These are phyloP conservation scores for Suncus etruscus DNA, from an alignment of 2,113 vertebrate genomes.

Conservation along the genomic window DNA sequence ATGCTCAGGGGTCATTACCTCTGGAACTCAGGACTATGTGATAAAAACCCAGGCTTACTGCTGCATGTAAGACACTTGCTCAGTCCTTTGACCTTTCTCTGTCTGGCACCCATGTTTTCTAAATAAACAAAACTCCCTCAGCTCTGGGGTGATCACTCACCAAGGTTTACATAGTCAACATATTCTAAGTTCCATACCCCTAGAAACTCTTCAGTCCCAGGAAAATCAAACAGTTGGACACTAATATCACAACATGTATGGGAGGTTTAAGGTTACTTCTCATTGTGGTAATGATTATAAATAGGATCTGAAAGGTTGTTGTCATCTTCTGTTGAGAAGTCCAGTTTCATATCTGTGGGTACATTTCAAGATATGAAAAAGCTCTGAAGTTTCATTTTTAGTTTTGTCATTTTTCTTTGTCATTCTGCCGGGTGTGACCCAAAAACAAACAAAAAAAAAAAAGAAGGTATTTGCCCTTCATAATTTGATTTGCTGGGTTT, in stretches of 20 bases:
- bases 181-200: neutral
- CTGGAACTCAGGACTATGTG: too few species aligned
- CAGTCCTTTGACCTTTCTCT: too few species aligned
- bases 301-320: neutral
- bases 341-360: neutral
- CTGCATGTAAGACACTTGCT: too few species aligned
- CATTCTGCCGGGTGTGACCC: too few species aligned
- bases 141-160: neutral
- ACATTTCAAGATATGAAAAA: neutral
- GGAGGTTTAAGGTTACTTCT: constrained; percentile 21
- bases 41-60: too few species aligned
- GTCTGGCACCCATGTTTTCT: neutral
- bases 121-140: neutral
- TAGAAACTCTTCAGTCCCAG: neutral
- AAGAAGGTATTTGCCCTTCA: neutral
- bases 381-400: constrained; percentile 3
- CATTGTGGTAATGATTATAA: constrained; percentile 1
- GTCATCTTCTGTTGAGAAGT: neutral
- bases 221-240: neutral
- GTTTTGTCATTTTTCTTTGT: too few species aligned
- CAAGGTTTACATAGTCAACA: neutral
- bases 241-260: neutral
- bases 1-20: too few species aligned
- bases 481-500: constrained; percentile 42
- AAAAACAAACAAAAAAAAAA: neutral